phyloP scores from a whole-genome alignment of 2,888 invertebrate genomes.

The Auanema sp. region DNA sequence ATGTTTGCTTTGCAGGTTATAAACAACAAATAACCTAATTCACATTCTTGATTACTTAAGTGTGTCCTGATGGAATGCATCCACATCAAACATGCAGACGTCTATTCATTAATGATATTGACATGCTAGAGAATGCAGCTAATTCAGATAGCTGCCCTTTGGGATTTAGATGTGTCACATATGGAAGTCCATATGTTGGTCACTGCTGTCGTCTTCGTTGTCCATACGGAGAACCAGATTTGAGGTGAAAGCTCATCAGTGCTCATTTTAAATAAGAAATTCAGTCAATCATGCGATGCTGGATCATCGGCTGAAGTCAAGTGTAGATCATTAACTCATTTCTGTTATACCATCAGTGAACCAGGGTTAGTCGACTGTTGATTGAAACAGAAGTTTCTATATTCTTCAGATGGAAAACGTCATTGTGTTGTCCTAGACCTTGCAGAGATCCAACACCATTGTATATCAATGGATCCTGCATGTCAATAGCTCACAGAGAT shows the following conservation, averaged over 20 bases:
- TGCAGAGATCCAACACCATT: constrained; percentile 64
- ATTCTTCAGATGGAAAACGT: constrained; percentile 52
- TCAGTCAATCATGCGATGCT: constrained; percentile 61
- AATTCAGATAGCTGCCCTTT: constrained; percentile 50
- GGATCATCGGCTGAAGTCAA: constrained; percentile 60
- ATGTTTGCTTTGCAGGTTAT: constrained; percentile 60
- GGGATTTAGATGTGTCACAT: constrained; percentile 59
- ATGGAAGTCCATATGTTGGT: constrained; percentile 63
- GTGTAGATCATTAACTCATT: constrained; percentile 63
- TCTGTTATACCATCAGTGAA: constrained; percentile 57
- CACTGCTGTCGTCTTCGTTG: constrained; percentile 63
- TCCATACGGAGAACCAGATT: constrained; percentile 64
- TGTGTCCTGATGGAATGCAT: constrained; percentile 63
- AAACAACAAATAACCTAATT: no score
- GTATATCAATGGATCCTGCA: constrained; percentile 61
- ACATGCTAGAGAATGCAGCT: constrained; percentile 62
- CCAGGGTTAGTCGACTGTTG: constrained; percentile 30
- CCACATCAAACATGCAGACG: constrained; percentile 62
- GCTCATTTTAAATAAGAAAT: constrained; percentile 1
- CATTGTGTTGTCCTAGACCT: constrained; percentile 62
- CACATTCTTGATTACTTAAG: constrained; percentile 26
- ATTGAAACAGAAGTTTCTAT: neutral
- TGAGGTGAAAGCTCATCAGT: constrained; percentile 34
- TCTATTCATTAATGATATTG: constrained; percentile 63
- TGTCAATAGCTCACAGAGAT: constrained; percentile 61